phyloP scores from a whole-genome alignment of 2,113 vertebrate genomes.

The Natator depressus region DNA sequence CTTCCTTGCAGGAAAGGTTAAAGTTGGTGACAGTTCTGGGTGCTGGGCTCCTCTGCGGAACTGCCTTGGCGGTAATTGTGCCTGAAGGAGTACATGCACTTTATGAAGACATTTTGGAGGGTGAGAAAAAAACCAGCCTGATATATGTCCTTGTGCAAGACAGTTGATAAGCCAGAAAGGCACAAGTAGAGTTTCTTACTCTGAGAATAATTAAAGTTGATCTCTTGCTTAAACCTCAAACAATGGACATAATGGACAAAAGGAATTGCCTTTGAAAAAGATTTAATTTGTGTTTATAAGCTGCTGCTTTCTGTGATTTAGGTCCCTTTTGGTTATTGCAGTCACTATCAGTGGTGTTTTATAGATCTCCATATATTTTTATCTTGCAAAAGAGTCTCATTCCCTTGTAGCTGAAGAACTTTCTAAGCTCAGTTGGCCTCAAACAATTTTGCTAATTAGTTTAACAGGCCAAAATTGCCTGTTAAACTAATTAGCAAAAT shows the following conservation, averaged over 20 bases:
- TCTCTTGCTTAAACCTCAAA: not conserved
- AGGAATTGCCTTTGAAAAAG: not conserved
- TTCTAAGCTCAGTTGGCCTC: not conserved
- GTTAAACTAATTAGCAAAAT: not conserved
- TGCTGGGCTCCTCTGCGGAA: conserved; percentile 96
- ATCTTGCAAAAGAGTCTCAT: not conserved
- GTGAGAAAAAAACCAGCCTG: conserved; percentile 75
- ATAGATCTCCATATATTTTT: not conserved
- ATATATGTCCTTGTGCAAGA: not conserved
- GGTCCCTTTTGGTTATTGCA: not conserved
- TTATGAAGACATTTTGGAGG: conserved; percentile 96
- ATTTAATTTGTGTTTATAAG: not conserved
- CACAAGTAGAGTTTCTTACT: not conserved
- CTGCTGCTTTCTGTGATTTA: not conserved
- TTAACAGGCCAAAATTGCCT: not conserved
- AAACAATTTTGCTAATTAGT: not conserved
- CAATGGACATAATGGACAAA: not conserved
- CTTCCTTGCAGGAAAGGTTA: conserved; percentile 87
- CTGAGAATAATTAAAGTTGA: not conserved
- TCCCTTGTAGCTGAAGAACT: not conserved
- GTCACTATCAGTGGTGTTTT: not conserved
- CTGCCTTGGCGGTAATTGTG: conserved; percentile 96
- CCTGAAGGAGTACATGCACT: conserved; percentile 98
- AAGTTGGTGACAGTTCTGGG: conserved; percentile 97
- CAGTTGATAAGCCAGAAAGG: not conserved